Conservation (phyloP, 37 sponge, comb jelly and placozoan genomes). For the Chondrilla cf. caribensis region DNA sequence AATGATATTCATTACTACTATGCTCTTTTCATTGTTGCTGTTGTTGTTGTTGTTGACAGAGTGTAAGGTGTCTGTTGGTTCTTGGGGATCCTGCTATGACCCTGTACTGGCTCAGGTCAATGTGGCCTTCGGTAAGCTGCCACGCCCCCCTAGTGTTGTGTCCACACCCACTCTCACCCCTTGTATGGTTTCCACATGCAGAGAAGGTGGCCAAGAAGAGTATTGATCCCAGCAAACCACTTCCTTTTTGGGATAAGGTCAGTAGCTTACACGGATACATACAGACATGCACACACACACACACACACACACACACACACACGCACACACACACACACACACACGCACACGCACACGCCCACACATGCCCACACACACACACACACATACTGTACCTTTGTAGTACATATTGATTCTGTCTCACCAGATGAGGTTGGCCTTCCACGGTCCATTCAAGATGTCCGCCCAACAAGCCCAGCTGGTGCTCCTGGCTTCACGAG, state of each 20-base stretch:
- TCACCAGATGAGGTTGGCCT: slow-evolving; percentile 58
- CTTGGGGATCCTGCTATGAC: slow-evolving; percentile 74
- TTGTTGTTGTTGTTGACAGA: not conserved
- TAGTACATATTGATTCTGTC: too few species aligned
- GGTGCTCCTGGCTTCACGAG: slow-evolving; percentile 58
- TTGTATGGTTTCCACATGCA: too few species aligned
- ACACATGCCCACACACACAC: too few species aligned
- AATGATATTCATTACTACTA: not conserved
- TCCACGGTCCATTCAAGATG: slow-evolving; percentile 73
- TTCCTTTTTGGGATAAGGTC: slow-evolving; percentile 96
- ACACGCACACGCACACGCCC: too few species aligned
- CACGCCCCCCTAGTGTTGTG: not conserved
- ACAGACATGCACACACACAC: not conserved
- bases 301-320: slow-evolving; percentile 23
- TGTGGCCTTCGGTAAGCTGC: slow-evolving; percentile 61
- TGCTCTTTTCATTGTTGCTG: not conserved
- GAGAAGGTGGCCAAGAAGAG: slow-evolving; percentile 66
- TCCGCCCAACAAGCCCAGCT: slow-evolving; percentile 27
- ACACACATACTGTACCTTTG: too few species aligned
- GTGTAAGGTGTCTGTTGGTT: slow-evolving; percentile 1
- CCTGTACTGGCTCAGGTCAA: slow-evolving; percentile 75
- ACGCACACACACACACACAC: not conserved
- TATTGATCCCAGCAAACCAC: slow-evolving; percentile 80
- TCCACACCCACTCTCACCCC: too few species aligned
- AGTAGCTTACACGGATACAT: not conserved